Conservation (phyloP, 2,113 vertebrate species). For the Martes martes region DNA sequence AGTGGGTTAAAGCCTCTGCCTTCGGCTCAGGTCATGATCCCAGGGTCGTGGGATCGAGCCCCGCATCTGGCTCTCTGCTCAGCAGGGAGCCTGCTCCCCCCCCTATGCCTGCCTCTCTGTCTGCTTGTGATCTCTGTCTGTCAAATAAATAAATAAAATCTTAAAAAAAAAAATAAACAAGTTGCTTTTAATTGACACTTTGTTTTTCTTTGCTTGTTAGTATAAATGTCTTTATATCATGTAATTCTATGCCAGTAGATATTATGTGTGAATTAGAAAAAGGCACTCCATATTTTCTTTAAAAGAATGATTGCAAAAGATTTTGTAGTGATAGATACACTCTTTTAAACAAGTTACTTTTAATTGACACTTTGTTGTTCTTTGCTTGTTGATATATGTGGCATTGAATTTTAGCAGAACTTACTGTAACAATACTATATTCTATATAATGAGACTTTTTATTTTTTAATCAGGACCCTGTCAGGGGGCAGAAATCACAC, state of each 20-base stretch:
- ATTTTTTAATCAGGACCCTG: background rate
- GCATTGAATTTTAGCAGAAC: slow-evolving; percentile 9
- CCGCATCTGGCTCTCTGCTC: no score
- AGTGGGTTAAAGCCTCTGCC: no score
- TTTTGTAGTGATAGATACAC: background rate
- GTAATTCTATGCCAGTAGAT: background rate
- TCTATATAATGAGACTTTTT: background rate
- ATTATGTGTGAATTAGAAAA: slow-evolving; percentile 7
- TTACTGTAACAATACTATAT: background rate
- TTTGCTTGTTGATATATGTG: background rate
- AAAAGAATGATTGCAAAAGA: background rate
- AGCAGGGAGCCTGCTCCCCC: no score
- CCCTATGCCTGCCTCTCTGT: no score
- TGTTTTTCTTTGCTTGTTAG: background rate
- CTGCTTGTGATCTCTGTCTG: no score
- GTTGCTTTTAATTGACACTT: background rate
- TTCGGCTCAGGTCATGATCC: no score
- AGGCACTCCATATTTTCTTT: background rate
- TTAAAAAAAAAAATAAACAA: background rate
- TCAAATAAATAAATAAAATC: no score
- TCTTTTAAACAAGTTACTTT: background rate
- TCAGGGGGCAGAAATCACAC: background rate
- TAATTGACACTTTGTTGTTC: background rate
- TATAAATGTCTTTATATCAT: background rate
- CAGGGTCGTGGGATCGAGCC: no score